phyloP scores from a whole-genome alignment of 2,888 invertebrate species.

The Drosophila kuntzei region DNA sequence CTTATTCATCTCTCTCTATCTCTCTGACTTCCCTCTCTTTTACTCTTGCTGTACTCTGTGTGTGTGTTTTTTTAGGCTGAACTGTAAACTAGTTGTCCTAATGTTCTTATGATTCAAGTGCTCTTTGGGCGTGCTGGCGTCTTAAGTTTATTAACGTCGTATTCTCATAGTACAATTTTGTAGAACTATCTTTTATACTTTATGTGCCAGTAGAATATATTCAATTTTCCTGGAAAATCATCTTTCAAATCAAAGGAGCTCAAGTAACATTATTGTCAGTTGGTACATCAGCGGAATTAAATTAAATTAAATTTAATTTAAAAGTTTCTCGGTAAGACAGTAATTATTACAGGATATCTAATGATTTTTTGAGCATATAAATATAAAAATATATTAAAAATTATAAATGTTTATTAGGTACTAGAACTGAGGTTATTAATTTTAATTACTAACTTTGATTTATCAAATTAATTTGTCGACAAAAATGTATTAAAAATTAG shows the following conservation, averaged over 20 bases:
- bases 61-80: conserved; percentile 54
- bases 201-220: conserved; percentile 2
- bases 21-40: conserved; percentile 11
- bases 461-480: too few relatives aligned
- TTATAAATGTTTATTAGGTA: too few relatives aligned
- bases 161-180: conserved; percentile 30
- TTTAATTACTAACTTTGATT: too few relatives aligned
- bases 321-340: neutral
- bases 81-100: conserved; percentile 53
- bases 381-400: too few relatives aligned
- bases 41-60: neutral
- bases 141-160: conserved; percentile 66
- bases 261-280: neutral
- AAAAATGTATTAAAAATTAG: too few relatives aligned
- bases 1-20: conserved; percentile 39
- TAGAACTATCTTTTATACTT: conserved; percentile 21
- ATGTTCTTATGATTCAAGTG: conserved; percentile 73
- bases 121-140: conserved; percentile 71
- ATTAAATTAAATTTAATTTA: neutral
- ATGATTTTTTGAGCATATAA: too few relatives aligned
- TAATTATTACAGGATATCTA: too few relatives aligned
- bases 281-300: neutral
- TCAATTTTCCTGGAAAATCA: conserved; percentile 5
- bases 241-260: neutral
- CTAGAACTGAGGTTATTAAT: too few relatives aligned